Percentiles rank a stretch among this genome's conserved stretches.
Evolutionary conservation across 2,888 invertebrate genomes (phyloP).

Genomic region (Watsonalla binaria): DNA sequence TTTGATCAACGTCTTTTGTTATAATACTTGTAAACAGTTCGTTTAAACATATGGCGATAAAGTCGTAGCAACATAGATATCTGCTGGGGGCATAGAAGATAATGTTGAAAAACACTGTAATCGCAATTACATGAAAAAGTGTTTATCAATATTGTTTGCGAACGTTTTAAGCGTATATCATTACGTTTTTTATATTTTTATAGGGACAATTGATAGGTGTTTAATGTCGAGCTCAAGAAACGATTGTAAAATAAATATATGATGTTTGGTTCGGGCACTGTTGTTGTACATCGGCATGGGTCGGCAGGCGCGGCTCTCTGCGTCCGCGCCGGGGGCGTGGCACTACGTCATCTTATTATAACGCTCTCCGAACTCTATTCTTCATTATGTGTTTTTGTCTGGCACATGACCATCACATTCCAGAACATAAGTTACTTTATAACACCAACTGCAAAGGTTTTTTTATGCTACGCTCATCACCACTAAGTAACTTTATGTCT

Average conservation of each 20-base stretch:
- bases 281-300: not conserved
- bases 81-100: conserved; percentile 37
- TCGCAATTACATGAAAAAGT: conserved; percentile 6
- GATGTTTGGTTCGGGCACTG: not conserved
- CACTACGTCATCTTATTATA: conserved; percentile 32
- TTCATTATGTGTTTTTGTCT: not conserved
- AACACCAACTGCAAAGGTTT: too few relatives aligned
- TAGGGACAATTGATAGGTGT: too few relatives aligned
- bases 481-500: not conserved
- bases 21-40: conserved; percentile 26
- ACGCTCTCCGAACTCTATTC: conserved; percentile 13
- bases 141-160: conserved; percentile 4
- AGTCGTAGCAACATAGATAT: conserved; percentile 46
- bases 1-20: conserved; percentile 30
- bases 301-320: not conserved
- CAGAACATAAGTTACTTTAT: not conserved
- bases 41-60: conserved; percentile 12
- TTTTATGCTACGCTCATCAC: not conserved
- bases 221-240: too few relatives aligned
- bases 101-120: conserved; percentile 26
- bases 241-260: not conserved
- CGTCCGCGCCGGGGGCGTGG: conserved; percentile 38
- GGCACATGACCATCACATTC: not conserved
- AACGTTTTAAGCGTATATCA: conserved; percentile 4
- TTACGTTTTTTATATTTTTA: not conserved